phyloP scores from a whole-genome alignment of 2,888 invertebrate species.

The Catocala nupta region DNA sequence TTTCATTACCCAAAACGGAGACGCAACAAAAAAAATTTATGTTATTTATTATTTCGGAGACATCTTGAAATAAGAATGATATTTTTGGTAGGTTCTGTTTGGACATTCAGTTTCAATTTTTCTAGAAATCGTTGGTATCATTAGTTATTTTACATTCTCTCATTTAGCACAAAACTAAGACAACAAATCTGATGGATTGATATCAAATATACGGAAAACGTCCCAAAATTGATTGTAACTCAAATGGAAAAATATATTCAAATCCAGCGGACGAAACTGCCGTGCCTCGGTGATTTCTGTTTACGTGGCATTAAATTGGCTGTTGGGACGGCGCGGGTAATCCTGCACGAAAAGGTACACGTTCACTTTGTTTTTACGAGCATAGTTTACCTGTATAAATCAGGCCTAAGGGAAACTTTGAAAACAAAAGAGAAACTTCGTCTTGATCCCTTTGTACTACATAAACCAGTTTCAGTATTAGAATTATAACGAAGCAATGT shows the following conservation, averaged over 20 bases:
- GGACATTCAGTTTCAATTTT: too few relatives aligned
- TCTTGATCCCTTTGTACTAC: constrained; percentile 21
- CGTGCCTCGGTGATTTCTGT: constrained; percentile 40
- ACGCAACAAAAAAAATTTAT: too few relatives aligned
- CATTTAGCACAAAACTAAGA: background rate
- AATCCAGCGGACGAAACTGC: constrained; percentile 29
- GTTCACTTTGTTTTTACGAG: constrained; percentile 47
- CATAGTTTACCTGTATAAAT: constrained; percentile 45
- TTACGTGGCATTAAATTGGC: constrained; percentile 46
- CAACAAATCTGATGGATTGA: constrained; percentile 2
- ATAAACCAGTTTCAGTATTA: constrained; percentile 14
- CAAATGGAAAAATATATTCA: constrained; percentile 36
- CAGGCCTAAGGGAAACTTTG: constrained; percentile 33
- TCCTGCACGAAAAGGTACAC: constrained; percentile 39
- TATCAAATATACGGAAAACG: constrained; percentile 7
- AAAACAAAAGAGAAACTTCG: constrained; percentile 31
- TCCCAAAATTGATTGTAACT: constrained; percentile 17
- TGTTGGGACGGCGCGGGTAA: constrained; percentile 29
- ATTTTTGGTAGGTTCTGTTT: too few relatives aligned
- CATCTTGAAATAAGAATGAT: too few relatives aligned
- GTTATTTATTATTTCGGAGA: too few relatives aligned
- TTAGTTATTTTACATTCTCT: too few relatives aligned
- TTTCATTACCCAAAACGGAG: too few relatives aligned
- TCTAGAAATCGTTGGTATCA: too few relatives aligned
- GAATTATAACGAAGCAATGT: too few relatives aligned